These are phyloP conservation scores for Crossaster papposus DNA, from an alignment of 53 echinoderm and acorn worm species.

Conservation along the genomic window DNA sequence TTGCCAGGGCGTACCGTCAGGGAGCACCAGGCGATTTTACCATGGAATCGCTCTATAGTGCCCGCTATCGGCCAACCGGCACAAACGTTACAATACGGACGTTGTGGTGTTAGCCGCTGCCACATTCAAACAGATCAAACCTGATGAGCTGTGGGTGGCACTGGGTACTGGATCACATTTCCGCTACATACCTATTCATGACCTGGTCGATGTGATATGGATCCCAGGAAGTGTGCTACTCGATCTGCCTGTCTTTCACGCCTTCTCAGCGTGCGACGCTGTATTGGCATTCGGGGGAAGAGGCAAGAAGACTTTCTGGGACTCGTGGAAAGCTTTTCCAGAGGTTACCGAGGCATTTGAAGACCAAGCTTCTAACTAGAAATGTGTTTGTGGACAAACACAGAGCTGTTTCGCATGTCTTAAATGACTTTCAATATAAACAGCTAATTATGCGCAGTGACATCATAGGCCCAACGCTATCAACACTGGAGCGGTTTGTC, in stretches of 20 bases:
- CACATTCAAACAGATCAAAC: constrained; percentile 16
- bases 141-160: constrained; percentile 60
- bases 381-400: no score
- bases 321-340: background rate
- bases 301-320: background rate
- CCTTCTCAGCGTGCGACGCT: background rate
- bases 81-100: no score
- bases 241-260: background rate
- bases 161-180: constrained; percentile 51
- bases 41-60: no score
- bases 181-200: constrained; percentile 30
- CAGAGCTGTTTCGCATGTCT: no score
- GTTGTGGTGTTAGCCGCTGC: constrained; percentile 52
- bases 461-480: background rate
- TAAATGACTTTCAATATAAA: no score
- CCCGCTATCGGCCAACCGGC: no score
- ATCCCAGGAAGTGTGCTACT: background rate
- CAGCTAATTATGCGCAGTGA: background rate
- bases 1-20: no score
- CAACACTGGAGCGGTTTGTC: constrained; percentile 53
- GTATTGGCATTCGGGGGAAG: background rate
- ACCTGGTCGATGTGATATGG: background rate
- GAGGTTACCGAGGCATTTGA: constrained; percentile 1
- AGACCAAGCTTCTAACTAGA: no score
- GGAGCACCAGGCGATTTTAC: no score